Conservation (phyloP, 2,113 vertebrate species). For the Hystrix brachyura region DNA sequence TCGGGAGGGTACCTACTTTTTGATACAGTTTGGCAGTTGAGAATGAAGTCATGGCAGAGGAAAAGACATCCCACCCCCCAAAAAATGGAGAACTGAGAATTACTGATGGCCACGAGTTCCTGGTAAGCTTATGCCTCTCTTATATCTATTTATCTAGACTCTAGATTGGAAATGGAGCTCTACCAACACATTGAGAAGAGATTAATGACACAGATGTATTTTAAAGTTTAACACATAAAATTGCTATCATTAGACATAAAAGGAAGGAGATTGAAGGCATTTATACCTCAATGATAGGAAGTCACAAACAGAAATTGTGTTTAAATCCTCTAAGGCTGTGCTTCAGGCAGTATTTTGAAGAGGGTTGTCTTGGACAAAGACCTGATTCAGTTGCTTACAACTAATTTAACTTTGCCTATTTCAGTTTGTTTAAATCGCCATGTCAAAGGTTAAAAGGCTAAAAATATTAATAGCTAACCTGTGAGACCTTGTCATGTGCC, state of each 20-base stretch:
- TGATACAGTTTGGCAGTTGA: not conserved
- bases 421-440: not conserved
- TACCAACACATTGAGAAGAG: not conserved
- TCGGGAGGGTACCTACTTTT: not conserved
- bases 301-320: not conserved
- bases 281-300: not conserved
- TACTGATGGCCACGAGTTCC: not conserved
- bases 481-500: not conserved
- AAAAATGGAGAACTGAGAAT: not conserved
- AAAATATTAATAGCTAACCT: not conserved
- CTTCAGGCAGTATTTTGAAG: not conserved
- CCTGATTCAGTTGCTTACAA: not conserved
- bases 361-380: not conserved
- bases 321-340: not conserved
- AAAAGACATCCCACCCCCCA: not conserved
- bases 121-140: not conserved
- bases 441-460: not conserved
- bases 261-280: not conserved
- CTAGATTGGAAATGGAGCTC: not conserved
- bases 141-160: not conserved
- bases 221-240: not conserved
- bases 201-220: not conserved
- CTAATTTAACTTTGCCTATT: not conserved
- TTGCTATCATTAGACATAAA: not conserved
- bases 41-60: not conserved